Percentiles rank a stretch among this genome's conserved stretches.
Conservation (phyloP, 2,113 vertebrate species). For the Nestor notabilis region DNA sequence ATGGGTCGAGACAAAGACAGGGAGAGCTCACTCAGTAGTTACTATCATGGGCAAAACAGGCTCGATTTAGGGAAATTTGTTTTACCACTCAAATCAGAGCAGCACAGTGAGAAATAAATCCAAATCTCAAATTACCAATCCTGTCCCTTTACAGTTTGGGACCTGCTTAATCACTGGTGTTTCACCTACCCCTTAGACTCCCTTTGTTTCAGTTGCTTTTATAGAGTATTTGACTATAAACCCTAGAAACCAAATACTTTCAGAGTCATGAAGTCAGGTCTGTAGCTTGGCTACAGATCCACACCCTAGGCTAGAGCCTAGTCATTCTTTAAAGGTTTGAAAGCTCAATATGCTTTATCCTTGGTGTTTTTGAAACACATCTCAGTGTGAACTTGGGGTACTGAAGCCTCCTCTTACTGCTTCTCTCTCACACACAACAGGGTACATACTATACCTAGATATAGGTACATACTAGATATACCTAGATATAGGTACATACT, state of each 20-base stretch:
- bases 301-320: neutral
- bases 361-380: neutral
- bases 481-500: neutral
- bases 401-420: neutral
- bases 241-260: neutral
- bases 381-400: neutral
- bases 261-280: neutral
- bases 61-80: neutral
- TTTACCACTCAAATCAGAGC: neutral
- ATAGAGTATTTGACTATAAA: neutral
- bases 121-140: neutral
- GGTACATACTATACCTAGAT: neutral
- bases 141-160: neutral
- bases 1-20: neutral
- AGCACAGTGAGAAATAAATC: neutral
- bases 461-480: neutral
- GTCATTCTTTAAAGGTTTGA: neutral
- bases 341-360: neutral
- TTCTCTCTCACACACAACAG: neutral
- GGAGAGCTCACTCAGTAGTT: neutral
- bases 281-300: neutral
- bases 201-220: neutral
- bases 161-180: neutral
- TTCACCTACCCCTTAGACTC: neutral
- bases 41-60: neutral